A percentile compares a stretch with the other conserved stretches of the same genome.
Evolutionary conservation across 2,113 vertebrate genomes (phyloP).

Genomic region (Larimichthys polyactis): DNA sequence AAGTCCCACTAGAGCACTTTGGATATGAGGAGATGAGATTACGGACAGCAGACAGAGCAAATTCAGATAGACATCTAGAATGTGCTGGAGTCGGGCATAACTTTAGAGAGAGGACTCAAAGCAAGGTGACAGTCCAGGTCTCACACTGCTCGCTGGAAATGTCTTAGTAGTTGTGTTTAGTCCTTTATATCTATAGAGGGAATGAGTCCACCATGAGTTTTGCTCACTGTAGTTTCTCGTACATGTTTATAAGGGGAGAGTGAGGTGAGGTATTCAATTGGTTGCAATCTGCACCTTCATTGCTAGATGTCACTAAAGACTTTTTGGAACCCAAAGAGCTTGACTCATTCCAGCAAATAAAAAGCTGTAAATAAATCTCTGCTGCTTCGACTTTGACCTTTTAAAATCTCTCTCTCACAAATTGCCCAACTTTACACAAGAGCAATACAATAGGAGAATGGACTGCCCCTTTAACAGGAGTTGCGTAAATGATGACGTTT

Average conservation of each 20-base stretch:
- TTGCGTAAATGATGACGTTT: no score
- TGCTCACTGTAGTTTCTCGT: no score
- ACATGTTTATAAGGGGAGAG: no score
- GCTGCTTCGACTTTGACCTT: background rate
- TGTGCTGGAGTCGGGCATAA: conserved; percentile 14
- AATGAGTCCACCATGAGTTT: no score
- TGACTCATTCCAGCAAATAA: background rate
- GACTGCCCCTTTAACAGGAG: background rate
- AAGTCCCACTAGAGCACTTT: conserved; percentile 41
- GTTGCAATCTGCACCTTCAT: no score
- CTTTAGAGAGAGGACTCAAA: conserved; percentile 26
- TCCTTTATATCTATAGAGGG: no score
- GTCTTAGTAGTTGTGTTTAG: no score
- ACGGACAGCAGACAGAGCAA: conserved; percentile 33
- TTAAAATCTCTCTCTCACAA: background rate
- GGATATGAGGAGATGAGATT: conserved; percentile 64
- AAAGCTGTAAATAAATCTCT: background rate
- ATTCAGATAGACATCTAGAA: conserved; percentile 58
- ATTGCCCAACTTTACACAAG: no score
- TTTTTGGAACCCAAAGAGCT: background rate
- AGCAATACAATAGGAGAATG: background rate
- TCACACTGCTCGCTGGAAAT: background rate
- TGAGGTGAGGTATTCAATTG: no score
- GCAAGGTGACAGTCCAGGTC: conserved; percentile 33
- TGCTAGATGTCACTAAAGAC: no score